Evolutionary conservation across 2,888 invertebrate species (phyloP), one percentile per base, ranked within the genome.

Genomic region (Leptinotarsa tumamoca): DNA sequence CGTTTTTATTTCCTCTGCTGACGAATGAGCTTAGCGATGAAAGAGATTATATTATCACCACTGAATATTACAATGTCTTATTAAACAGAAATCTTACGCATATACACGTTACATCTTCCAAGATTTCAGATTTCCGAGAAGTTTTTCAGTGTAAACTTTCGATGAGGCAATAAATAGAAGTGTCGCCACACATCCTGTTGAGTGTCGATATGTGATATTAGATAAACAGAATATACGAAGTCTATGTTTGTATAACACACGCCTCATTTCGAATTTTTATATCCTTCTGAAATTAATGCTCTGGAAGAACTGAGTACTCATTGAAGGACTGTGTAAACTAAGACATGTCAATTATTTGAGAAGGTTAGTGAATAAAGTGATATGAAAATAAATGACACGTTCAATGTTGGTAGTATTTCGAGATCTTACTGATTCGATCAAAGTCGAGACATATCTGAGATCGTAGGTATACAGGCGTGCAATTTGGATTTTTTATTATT

Each of bases 161-260:
- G n/a, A 56, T 69, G 69, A 56, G 43, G 69, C 33, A 69, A 69
- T 56, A 69, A 69, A 69, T 69, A 68, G 21, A 68, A 68, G 69
- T 51, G 63, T 71, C 72, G 61, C 73, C 71, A 77, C 68, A 77
- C 74, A 77, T 77, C 76, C 76, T 77, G 76, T 77, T 72, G 63
- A 69, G 67, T 66, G 68, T 58, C 68, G 71, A 74, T 77, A 72
- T 68, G 58, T 66, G 71, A 74, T 77, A 72, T 68, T 61, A 69
- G 74, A 71, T 74, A 74, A 77, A 77, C 71, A 74, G 72, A 70
- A 72, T 75, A 75, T 71, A 56, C 56, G 72, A 66, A 52, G 75
- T 68, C 75, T 68, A 68, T 75, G 71, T 73, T 73, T 72, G 56
- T 72, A 71, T 61, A 74, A 58, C 23, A 23, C 58, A 23, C 58